Base-by-base conservation (phyloP, 2,888 invertebrate species). In the Ectemnius continuus region DNA sequence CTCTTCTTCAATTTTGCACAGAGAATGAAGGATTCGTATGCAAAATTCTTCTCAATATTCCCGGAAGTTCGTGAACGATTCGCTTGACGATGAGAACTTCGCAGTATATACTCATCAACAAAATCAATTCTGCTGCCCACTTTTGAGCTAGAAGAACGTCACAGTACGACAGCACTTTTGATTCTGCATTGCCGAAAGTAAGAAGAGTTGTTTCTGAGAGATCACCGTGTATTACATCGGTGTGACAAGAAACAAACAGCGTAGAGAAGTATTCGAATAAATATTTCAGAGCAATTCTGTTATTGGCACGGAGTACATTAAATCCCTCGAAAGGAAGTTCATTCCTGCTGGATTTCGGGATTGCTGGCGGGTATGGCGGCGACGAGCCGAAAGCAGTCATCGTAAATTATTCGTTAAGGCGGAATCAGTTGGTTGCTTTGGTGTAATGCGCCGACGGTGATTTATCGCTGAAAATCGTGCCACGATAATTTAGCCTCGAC, bases 41-140 rank as follows among this genome's bases (percentile, higher is more conserved):
- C 61, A 72, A 70, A 36, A 79, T 74, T 76, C 74, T 68, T 76
- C 79, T 73, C 79, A 79, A 80, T 79, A 74, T 79, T 66, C 71
- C 14, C 52, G 63, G 61, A 58, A 78, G 59, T 75, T 73, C 75
- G 73, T 78, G n/a, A n/a, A n/a, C n/a, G n/a, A n/a, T n/a, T n/a
- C n/a, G n/a, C 71, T 70, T 68, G 61, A 64, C 59, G 61, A 67
- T 60, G 56, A 63, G 28, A 47, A 69, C 60, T n/a, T n/a, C n/a
- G n/a, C 52, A 69, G 2, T 23, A 3, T 2, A 23, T 23, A 23
- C 23, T 23, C 23, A 23, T 23, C 23, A 23, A 23, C 3, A 3
- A 23, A 23, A 23, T 23, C 23, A 23, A 23, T 3, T 23, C 3
- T 23, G 23, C 2, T 23, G 3, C 23, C 3, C 23, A 3, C 4